These are phyloP conservation scores for Gastrophryne carolinensis DNA, from an alignment of 2,797 vertebrate species.

Conservation along the genomic window DNA sequence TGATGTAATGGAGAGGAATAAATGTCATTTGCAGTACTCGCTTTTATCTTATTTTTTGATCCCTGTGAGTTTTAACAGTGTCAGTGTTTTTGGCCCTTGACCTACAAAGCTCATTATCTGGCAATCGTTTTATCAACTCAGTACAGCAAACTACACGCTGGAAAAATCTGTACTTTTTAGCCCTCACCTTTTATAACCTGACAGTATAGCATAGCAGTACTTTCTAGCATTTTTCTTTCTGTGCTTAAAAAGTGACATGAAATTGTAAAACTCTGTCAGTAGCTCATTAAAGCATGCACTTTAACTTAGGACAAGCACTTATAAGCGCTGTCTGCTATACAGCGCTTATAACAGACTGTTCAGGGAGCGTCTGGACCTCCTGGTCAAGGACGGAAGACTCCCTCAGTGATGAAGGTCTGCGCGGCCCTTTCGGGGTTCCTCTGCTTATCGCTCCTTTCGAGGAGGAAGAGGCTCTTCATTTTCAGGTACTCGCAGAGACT, in stretches of 20 bases:
- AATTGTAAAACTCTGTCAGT: background rate
- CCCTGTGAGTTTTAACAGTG: background rate
- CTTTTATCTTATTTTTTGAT: constrained; percentile 3
- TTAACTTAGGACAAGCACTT: background rate
- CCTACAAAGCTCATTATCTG: constrained; percentile 1
- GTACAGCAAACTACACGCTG: background rate
- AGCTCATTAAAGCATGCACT: background rate
- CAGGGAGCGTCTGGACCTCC: no score
- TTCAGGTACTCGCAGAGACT: no score
- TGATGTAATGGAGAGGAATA: background rate
- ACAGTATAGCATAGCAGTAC: background rate
- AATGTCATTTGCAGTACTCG: background rate
- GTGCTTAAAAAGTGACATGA: background rate
- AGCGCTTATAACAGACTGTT: no score
- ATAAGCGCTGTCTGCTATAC: background rate
- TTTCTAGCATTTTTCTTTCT: background rate
- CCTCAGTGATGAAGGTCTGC: no score
- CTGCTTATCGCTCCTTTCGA: no score
- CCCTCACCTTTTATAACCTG: background rate
- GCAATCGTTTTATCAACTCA: constrained; percentile 16
- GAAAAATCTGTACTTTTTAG: background rate
- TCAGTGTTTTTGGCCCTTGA: constrained; percentile 23
- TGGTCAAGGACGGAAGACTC: no score
- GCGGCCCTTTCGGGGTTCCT: no score
- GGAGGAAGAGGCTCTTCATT: no score